phyloP scores from a whole-genome alignment of 2,113 vertebrate genomes.

The Mirounga angustirostris region DNA sequence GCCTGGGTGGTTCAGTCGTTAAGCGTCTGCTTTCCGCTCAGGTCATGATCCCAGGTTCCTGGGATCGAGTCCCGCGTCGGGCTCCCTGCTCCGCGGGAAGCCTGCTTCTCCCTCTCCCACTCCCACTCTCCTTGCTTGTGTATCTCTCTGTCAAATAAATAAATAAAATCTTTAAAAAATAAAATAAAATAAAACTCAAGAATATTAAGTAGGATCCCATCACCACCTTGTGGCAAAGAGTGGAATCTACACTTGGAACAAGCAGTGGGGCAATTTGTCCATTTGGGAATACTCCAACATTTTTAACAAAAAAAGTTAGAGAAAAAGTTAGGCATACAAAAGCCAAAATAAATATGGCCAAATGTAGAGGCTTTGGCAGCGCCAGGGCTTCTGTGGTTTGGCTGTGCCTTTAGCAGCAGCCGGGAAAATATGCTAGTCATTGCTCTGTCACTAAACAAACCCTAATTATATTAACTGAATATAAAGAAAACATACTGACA shows the following conservation, averaged over 20 bases:
- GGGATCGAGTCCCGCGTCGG: too few relatives aligned
- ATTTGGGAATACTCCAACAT: background rate
- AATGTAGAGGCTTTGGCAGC: background rate
- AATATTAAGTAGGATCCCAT: background rate
- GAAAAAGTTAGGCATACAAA: background rate
- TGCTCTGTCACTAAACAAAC: background rate
- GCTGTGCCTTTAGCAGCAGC: background rate
- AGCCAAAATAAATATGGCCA: background rate
- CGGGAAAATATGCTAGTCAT: background rate
- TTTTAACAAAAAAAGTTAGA: background rate
- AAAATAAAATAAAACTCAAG: too few relatives aligned
- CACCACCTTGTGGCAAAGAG: slow-evolving; percentile 40
- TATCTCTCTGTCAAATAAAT: too few relatives aligned
- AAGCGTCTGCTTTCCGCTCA: too few relatives aligned
- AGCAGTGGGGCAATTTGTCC: background rate
- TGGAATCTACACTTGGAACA: background rate
- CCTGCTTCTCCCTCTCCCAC: too few relatives aligned
- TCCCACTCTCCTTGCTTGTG: too few relatives aligned
- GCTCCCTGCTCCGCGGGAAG: too few relatives aligned
- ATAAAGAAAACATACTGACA: background rate
- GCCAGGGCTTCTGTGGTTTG: background rate
- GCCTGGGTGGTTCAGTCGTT: too few relatives aligned
- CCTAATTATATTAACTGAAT: background rate
- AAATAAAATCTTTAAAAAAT: too few relatives aligned
- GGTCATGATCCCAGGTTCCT: too few relatives aligned